Evolutionary conservation across 2,797 vertebrate species (phyloP), one percentile per base, ranked within the genome.

Genomic region (Danionella dracula): DNA sequence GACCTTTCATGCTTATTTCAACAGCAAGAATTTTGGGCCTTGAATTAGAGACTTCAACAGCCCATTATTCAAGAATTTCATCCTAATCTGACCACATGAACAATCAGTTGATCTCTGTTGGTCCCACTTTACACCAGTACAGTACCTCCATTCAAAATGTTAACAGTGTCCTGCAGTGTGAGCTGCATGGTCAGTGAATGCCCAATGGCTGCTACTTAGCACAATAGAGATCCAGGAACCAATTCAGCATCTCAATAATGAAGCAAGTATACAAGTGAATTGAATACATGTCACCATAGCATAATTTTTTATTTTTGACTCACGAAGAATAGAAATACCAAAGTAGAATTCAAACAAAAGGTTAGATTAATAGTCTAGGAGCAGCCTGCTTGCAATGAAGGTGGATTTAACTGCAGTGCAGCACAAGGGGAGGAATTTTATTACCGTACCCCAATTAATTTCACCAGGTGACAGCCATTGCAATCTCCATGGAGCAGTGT

Each of bases 211-310:
- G 49, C 49, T 59, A 27, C 49, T 4, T 53, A 67, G 44, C 21
- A 60, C 55, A 83, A 82, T 75, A 86, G 81, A 85, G 85, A 78
- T 90, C 85, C 87, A 87, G 86, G 85, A 87, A 90, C 86, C 85
- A 55, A 88, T 87, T 88, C 84, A 86, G 40, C 10, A 31, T 76
- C 77, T 86, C 84, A 88, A 90, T 86, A 74, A 79, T 35, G 81
- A 79, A 71, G 82, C 77, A 75, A 84, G 83, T 48, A 23, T 45
- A 34, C 46, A 10, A 57, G 69, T 64, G 65, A 80, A 79, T 79
- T 84, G 79, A 81, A 59, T 81, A 77, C 78, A 75, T 81, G 83
- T 81, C 81, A 83, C 83, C 84, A 79, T 76, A 79, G 82, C 83
- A 86, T 85, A 87, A 85, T 81, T 76, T 80, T 80, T 81, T 77